phyloP scores from a whole-genome alignment of 2,888 invertebrate genomes.

The Stenchaetothrips biformis region DNA sequence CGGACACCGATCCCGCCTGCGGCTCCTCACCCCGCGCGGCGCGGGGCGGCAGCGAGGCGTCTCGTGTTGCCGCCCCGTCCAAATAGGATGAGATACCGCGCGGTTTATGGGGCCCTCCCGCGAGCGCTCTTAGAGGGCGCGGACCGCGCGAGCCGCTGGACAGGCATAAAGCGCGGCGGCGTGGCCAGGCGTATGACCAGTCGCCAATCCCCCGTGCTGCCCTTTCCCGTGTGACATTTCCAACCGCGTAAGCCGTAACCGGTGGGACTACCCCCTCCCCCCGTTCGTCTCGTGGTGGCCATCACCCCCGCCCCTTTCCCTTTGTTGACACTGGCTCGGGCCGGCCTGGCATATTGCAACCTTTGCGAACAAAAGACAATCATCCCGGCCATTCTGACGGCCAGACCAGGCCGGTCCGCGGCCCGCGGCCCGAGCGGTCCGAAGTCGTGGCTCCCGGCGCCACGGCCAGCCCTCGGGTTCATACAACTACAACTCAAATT shows the following conservation, averaged over 20 bases:
- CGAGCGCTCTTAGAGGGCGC: too few species aligned
- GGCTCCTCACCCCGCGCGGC: neutral
- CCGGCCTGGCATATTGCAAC: constrained; percentile 6
- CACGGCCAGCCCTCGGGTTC: too few species aligned
- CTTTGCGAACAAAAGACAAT: constrained; percentile 14
- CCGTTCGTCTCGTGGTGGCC: neutral
- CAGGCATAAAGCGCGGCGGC: neutral
- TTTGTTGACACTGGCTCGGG: neutral
- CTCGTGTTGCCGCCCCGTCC: neutral
- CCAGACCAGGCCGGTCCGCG: neutral
- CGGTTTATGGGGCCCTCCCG: neutral
- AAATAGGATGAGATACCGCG: too few species aligned
- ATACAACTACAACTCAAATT: too few species aligned
- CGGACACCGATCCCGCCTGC: neutral
- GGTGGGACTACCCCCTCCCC: neutral
- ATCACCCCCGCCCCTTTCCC: neutral
- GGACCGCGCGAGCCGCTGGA: neutral
- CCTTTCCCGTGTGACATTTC: constrained; percentile 8
- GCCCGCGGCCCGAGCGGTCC: too few species aligned
- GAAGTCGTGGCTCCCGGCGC: too few species aligned
- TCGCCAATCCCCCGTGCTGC: neutral
- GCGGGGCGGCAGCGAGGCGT: neutral
- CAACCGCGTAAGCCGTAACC: constrained; percentile 17
- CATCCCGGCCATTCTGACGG: neutral
- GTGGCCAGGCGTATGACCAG: neutral